Evolutionary conservation across 2,888 invertebrate species (phyloP).

Genomic region (Tubulanus polymorphus): DNA sequence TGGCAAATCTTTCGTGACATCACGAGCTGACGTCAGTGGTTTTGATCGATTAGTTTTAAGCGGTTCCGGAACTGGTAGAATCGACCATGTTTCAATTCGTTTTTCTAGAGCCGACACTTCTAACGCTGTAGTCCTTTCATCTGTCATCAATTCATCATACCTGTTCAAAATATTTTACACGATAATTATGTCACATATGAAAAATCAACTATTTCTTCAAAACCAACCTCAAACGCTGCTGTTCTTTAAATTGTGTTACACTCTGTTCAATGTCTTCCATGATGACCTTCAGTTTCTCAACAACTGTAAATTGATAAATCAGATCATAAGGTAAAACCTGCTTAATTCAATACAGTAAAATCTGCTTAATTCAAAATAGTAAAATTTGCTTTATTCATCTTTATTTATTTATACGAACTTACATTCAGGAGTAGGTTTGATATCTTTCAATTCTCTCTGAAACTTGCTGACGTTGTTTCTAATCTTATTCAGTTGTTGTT

Average conservation of each 20-base stretch:
- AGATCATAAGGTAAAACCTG: no score
- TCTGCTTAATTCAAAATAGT: no score
- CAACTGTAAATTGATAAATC: slow-evolving; percentile 46
- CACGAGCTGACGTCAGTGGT: slow-evolving; percentile 36
- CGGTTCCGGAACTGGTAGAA: slow-evolving; percentile 14
- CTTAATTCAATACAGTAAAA: no score
- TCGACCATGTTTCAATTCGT: slow-evolving; percentile 47
- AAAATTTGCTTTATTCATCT: no score
- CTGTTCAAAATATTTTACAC: slow-evolving; percentile 21
- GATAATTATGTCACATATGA: background rate
- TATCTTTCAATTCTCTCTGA: slow-evolving; percentile 42
- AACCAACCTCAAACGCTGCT: slow-evolving; percentile 26
- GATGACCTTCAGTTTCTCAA: slow-evolving; percentile 46
- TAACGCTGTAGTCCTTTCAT: slow-evolving; percentile 37
- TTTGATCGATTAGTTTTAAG: slow-evolving; percentile 14
- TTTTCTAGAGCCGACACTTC: slow-evolving; percentile 47
- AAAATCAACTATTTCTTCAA: background rate
- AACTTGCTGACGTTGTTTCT: slow-evolving; percentile 44
- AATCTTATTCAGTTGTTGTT: slow-evolving; percentile 43
- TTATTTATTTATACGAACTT: no score
- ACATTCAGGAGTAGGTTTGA: slow-evolving; percentile 51
- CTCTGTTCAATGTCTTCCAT: slow-evolving; percentile 51
- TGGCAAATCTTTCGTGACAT: slow-evolving; percentile 44
- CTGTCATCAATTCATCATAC: slow-evolving; percentile 45
- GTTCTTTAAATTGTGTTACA: slow-evolving; percentile 44